phyloP scores from a whole-genome alignment of 2,113 vertebrate species.

The Nothobranchius furzeri region DNA sequence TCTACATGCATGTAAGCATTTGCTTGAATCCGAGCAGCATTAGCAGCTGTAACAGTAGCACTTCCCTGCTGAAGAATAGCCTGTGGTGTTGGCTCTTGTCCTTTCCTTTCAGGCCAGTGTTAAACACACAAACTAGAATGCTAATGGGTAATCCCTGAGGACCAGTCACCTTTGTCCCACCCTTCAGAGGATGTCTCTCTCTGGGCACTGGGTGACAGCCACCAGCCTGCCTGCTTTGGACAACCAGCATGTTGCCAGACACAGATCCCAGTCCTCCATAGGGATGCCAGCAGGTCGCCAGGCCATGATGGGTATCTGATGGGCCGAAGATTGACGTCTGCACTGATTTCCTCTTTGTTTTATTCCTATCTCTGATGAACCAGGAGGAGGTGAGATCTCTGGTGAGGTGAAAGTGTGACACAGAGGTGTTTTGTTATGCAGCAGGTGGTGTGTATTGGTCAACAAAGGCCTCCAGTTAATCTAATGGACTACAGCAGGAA shows the following conservation, averaged over 20 bases:
- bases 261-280: slow-evolving; percentile 59
- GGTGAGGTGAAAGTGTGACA: slow-evolving; percentile 45
- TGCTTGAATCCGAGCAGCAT: slow-evolving; percentile 65
- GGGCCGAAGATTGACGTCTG: slow-evolving; percentile 61
- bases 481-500: slow-evolving; percentile 54
- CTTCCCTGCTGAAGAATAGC: slow-evolving; percentile 72
- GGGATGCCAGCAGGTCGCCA: slow-evolving; percentile 68
- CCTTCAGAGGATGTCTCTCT: slow-evolving; percentile 74
- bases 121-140: slow-evolving; percentile 79
- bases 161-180: slow-evolving; percentile 76
- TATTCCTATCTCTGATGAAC: slow-evolving; percentile 31
- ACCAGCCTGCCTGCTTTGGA: slow-evolving; percentile 69
- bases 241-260: slow-evolving; percentile 69
- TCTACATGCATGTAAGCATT: slow-evolving; percentile 68
- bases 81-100: slow-evolving; percentile 71
- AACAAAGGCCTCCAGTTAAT: slow-evolving; percentile 58
- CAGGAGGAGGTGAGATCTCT: slow-evolving; percentile 54
- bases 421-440: slow-evolving; percentile 53
- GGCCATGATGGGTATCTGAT: slow-evolving; percentile 59
- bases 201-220: slow-evolving; percentile 74
- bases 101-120: slow-evolving; percentile 74
- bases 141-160: slow-evolving; percentile 81
- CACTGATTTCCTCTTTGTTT: slow-evolving; percentile 47
- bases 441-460: slow-evolving; percentile 66
- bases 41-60: slow-evolving; percentile 80